Conservation (phyloP, 2,113 vertebrate species). For the Diadophis punctatus region DNA sequence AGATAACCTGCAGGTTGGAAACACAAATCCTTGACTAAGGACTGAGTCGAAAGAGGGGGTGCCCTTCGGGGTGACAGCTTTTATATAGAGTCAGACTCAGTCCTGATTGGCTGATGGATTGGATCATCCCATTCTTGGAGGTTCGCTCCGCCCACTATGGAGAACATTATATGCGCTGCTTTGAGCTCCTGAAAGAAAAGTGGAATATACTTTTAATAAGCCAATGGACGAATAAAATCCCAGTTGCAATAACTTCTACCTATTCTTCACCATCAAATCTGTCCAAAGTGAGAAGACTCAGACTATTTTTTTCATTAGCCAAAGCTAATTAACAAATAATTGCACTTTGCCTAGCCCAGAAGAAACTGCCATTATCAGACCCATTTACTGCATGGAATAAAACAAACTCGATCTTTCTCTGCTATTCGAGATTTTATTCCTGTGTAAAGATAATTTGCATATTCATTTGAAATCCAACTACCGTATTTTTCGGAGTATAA, state of each 20-base stretch:
- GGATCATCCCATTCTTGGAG: no score
- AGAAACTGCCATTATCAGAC: rapidly evolving
- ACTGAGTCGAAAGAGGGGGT: no score
- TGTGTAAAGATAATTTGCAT: neutral
- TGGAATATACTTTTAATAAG: neutral
- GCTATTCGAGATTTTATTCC: neutral
- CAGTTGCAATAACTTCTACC: neutral
- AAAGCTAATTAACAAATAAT: neutral
- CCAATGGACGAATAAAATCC: neutral
- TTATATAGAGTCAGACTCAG: no score
- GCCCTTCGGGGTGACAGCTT: no score
- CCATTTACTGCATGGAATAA: neutral
- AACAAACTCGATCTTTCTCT: no score
- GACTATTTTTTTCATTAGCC: neutral
- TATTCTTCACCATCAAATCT: neutral
- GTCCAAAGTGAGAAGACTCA: neutral
- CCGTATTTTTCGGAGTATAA: no score
- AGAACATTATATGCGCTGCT: neutral
- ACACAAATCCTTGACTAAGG: no score
- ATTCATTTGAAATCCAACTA: neutral
- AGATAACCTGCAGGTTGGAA: no score
- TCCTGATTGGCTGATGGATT: no score
- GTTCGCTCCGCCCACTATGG: no score
- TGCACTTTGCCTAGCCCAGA: neutral
- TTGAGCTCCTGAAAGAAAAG: neutral